These are phyloP conservation scores for Sinocyclocheilus grahami DNA, from an alignment of 2,113 vertebrate genomes.

Conservation along the genomic window DNA sequence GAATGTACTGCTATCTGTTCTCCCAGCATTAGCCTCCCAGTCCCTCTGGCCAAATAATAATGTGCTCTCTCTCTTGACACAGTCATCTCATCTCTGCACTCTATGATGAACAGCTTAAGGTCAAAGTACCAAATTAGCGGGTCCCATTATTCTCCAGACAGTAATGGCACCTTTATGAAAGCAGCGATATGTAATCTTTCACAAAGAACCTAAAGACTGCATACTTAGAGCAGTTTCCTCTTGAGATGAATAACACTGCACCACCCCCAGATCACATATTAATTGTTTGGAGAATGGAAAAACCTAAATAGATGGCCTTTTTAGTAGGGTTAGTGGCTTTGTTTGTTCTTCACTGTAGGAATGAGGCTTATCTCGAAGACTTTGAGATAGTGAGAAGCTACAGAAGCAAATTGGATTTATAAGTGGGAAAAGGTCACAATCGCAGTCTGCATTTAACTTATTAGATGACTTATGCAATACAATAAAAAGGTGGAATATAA, in stretches of 20 bases:
- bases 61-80: neutral
- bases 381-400: neutral
- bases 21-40: constrained; percentile 4
- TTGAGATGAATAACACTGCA: neutral
- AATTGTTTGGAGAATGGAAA: neutral
- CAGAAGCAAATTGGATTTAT: neutral
- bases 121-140: constrained; percentile 20
- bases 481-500: neutral
- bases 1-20: constrained; percentile 8
- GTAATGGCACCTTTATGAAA: constrained; percentile 37
- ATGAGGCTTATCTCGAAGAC: neutral
- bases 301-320: neutral
- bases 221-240: neutral
- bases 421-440: neutral
- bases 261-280: neutral
- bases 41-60: constrained; percentile 33
- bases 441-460: neutral
- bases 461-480: too few relatives aligned
- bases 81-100: neutral
- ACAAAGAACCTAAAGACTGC: constrained; percentile 22
- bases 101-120: constrained; percentile 39
- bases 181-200: neutral
- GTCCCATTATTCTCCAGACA: constrained; percentile 24
- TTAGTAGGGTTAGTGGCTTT: neutral
- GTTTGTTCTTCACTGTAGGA: neutral